Conservation (phyloP, 2,888 invertebrate species). For the Pterostichus niger region DNA sequence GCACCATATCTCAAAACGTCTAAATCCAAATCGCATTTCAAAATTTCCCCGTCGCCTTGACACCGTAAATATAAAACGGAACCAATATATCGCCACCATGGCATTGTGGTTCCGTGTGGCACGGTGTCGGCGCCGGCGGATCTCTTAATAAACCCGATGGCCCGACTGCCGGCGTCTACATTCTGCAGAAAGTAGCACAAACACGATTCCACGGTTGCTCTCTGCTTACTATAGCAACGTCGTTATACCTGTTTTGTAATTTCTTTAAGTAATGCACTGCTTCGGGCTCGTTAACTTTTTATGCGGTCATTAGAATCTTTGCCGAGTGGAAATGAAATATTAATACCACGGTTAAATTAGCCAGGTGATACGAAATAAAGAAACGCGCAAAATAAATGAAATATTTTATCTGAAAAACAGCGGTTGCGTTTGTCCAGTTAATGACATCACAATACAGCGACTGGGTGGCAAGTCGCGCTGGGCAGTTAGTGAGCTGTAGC, state of each 20-base stretch:
- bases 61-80: conserved; percentile 58
- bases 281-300: conserved; percentile 61
- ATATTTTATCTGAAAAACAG: conserved; percentile 58
- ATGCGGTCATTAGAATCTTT: conserved; percentile 59
- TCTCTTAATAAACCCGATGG: conserved; percentile 26
- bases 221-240: background rate
- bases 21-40: conserved; percentile 64
- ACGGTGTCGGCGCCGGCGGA: conserved; percentile 47
- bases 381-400: conserved; percentile 57
- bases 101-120: conserved; percentile 37
- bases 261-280: conserved; percentile 61
- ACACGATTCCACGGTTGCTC: background rate
- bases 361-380: conserved; percentile 59
- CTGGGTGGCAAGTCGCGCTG: background rate
- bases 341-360: conserved; percentile 58
- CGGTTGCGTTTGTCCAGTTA: conserved; percentile 45
- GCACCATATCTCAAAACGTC: conserved; percentile 59
- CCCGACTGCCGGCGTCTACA: background rate
- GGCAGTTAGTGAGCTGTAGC: background rate
- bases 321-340: conserved; percentile 63
- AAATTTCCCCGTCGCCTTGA: conserved; percentile 47
- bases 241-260: conserved; percentile 51
- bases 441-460: conserved; percentile 11
- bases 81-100: conserved; percentile 45
- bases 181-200: background rate